Base-by-base conservation (phyloP, 2,888 invertebrate genomes). In the Folsomia manolachei region DNA sequence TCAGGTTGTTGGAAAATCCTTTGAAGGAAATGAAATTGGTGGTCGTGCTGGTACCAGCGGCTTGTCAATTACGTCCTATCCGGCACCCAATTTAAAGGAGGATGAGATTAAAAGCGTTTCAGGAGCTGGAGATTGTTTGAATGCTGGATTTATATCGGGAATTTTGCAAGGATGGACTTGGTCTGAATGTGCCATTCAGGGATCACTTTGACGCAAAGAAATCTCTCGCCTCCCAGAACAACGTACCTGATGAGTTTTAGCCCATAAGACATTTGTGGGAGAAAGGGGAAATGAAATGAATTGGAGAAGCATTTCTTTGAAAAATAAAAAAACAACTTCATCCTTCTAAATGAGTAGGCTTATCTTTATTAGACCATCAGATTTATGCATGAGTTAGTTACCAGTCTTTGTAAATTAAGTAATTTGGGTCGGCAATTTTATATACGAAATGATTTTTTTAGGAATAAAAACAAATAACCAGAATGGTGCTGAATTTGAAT, bases 121-220 rank as follows among this genome's bases (percentile, higher is more conserved):
- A n/a, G 93, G 93, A 2, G 92, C 92, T 23, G 93, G 93, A 1
- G 93, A 93, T 82, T 91, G 91, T 74, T 79, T 83, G 62, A 83
- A 83, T n/a, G 82, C 83, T 2, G 92, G 91, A 0, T 88, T 90
- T 80, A 88, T 91, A 71, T 84, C 87, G 24, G 90, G 89, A 0
- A 84, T 90, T 82, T 82, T 92, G 25, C 83, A 83, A 39, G 87
- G 87, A 0, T 83, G 85, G 53, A 79, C 83, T 4, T 88, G 91
- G 82, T 84, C 87, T 63, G 83, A 86, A 71, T 89, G 90, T 82
- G 85, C 90, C 14, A 84, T 86, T 1, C 83, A 88, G 21, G 92
- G 89, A 0, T 87, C 90, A 75, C 83, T 86, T 71, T 87, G 89
- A n/a, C 23, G 91, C 92, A 0, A 84, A 84, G 76, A 83, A 84